Base-by-base conservation (phyloP, 2,113 vertebrate genomes). In the Channa argus region DNA sequence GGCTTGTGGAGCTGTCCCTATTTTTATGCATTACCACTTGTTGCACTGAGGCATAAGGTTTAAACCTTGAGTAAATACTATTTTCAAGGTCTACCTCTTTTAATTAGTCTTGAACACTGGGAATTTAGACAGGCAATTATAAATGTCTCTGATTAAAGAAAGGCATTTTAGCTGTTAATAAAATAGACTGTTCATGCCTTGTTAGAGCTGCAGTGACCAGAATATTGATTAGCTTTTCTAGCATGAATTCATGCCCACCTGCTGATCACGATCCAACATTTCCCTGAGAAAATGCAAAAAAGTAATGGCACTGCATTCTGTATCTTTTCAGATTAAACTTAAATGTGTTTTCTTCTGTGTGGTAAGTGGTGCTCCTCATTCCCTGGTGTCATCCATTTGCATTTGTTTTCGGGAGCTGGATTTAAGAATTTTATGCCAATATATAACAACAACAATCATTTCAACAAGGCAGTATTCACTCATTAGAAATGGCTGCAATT, bases 31-130 rank as follows among this genome's bases (percentile, higher is more conserved):
- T 68, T 38, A 15, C 50, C 45, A n/a, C 58, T 50, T 62, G 51
- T 60, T 52, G 6, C 61, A 61, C 45, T 36, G 1, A 37, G 66
- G 67, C 64, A 63, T 68, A 4, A 76, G 67, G 39, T 49, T 62
- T 80, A 58, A 76, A 74, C 61, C 54, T 71, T 67, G 41, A 64
- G 62, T 65, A 71, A 85, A 80, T 79, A 61, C 63, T 46, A 64
- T 70, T 87, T 86, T 87, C 67, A 83, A 83, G 74, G 80, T 82
- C 69, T 71, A 59, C 71, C 12, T 73, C 75, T 76, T 81, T 87
- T 87, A 84, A 88, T 86, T 77, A 79, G 77, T 66, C 52, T 51
- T 76, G 60, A 74, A 83, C 76, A 74, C 81, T 71, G 54, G 66
- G 71, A 54, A 74, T 77, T 84, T 77, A 80, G 79, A 79, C 63